A percentile compares a stretch with the other conserved stretches of the same genome.
Conservation (phyloP, 2,113 vertebrate genomes). For the Saiga tatarica region DNA sequence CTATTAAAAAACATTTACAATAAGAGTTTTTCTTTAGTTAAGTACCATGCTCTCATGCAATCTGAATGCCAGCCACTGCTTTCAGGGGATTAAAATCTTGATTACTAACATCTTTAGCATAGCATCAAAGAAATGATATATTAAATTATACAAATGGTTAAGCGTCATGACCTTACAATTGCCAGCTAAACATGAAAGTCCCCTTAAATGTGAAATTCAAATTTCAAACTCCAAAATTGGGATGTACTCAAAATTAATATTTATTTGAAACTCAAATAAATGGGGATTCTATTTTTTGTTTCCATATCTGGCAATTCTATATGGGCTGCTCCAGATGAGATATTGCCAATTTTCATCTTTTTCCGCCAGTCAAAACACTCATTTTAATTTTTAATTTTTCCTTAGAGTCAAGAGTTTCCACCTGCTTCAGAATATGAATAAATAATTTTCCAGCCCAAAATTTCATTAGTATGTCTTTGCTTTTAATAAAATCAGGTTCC, state of each 20-base stretch:
- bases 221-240: neutral
- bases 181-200: neutral
- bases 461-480: constrained; percentile 48
- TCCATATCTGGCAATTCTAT: neutral
- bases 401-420: constrained; percentile 32
- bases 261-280: neutral
- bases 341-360: neutral
- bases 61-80: neutral
- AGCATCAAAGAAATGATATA: constrained; percentile 27
- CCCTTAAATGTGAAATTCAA: neutral
- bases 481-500: constrained; percentile 32
- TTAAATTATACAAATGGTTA: neutral
- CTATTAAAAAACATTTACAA: neutral
- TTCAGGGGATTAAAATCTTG: neutral
- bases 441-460: neutral
- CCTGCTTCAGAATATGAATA: constrained; percentile 59
- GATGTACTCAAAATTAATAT: neutral
- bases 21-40: constrained; percentile 42
- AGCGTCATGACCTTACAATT: neutral
- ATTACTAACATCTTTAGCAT: neutral
- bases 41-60: neutral
- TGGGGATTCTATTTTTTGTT: neutral
- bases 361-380: constrained; percentile 29
- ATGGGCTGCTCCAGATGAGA: neutral
- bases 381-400: constrained; percentile 31